These are phyloP conservation scores for Idaea aversata DNA, from an alignment of 2,888 invertebrate species.

Conservation along the genomic window DNA sequence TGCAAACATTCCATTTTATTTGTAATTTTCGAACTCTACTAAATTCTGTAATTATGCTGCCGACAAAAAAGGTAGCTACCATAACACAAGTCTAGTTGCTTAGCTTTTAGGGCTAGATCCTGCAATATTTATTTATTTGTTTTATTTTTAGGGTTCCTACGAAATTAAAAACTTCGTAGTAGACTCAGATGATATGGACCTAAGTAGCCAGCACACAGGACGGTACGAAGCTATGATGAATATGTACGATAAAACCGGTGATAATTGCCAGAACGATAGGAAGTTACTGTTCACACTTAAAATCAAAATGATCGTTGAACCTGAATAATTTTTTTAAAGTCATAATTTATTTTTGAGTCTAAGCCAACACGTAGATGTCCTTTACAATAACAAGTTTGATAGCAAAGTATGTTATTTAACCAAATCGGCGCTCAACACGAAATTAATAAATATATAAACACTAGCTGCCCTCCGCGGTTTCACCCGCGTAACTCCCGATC, in stretches of 20 bases:
- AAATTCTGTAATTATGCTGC: too few relatives aligned
- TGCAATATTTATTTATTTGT: neutral
- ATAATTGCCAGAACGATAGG: constrained; percentile 35
- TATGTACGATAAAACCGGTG: constrained; percentile 37
- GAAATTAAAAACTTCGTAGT: constrained; percentile 39
- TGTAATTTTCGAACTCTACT: too few relatives aligned
- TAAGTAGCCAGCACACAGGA: constrained; percentile 45
- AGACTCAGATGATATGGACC: constrained; percentile 42
- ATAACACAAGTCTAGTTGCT: too few relatives aligned
- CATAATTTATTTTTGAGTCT: neutral
- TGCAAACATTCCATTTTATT: too few relatives aligned
- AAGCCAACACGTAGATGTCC: too few relatives aligned
- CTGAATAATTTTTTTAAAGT: neutral
- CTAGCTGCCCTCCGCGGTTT: too few relatives aligned
- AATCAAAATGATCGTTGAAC: constrained; percentile 50
- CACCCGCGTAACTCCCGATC: too few relatives aligned
- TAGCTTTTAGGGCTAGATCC: too few relatives aligned
- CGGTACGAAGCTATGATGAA: constrained; percentile 42
- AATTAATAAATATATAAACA: too few relatives aligned
- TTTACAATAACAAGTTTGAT: too few relatives aligned
- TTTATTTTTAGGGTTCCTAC: constrained; percentile 41
- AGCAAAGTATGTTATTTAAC: too few relatives aligned
- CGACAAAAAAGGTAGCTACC: neutral
- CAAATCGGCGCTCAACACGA: too few relatives aligned
- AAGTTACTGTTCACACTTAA: constrained; percentile 39